phyloP scores from a whole-genome alignment of 2,113 vertebrate species.

The Salvator merianae region DNA sequence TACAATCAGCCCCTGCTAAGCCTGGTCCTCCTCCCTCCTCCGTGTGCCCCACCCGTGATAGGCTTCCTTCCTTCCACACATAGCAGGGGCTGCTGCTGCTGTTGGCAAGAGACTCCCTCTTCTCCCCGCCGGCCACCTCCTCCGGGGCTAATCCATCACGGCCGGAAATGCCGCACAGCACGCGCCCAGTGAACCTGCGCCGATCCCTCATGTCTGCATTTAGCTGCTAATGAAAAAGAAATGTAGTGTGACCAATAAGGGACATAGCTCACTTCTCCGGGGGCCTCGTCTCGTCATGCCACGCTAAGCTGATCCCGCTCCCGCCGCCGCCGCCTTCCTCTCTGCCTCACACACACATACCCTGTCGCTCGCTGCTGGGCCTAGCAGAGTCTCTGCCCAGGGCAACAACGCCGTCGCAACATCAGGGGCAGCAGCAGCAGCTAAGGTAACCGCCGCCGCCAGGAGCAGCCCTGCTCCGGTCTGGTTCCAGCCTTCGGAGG shows the following conservation, averaged over 20 bases:
- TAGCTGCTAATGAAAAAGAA: constrained; percentile 86
- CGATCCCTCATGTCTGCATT: constrained; percentile 81
- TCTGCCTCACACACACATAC: too few relatives aligned
- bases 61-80: neutral
- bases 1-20: too few relatives aligned
- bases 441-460: too few relatives aligned
- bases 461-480: neutral
- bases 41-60: too few relatives aligned
- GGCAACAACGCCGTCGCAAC: neutral
- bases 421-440: neutral
- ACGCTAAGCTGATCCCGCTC: constrained; percentile 24
- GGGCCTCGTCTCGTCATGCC: constrained; percentile 58
- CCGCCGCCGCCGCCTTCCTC: constrained; percentile 4
- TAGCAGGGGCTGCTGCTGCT: neutral
- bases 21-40: neutral
- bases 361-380: neutral
- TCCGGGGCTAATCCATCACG: constrained; percentile 51
- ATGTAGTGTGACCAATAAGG: constrained; percentile 84
- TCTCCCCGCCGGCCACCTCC: neutral
- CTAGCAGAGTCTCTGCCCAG: neutral
- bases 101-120: neutral
- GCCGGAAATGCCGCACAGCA: constrained; percentile 30
- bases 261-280: constrained; percentile 75
- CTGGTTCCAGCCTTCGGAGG: too few relatives aligned
- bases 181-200: constrained; percentile 72